Evolutionary conservation across 2,888 invertebrate genomes (phyloP).

Genomic region (Himalopsyche kuldschensis): DNA sequence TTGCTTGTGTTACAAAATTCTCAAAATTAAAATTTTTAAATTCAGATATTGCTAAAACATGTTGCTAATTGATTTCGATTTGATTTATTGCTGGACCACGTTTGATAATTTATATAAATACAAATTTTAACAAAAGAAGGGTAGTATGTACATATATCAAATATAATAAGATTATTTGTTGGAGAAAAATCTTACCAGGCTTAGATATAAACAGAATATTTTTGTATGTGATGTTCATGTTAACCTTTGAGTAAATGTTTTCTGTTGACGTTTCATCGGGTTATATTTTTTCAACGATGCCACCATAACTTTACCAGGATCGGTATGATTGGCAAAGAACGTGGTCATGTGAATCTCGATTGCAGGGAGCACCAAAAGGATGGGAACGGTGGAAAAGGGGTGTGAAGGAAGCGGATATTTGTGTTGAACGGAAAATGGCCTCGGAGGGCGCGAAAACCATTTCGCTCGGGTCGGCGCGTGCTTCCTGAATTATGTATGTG

Average conservation of each 20-base stretch:
- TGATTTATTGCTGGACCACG: no score
- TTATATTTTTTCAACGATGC: not conserved
- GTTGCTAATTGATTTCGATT: no score
- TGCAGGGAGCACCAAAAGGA: not conserved
- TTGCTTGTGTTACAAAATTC: no score
- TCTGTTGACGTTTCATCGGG: not conserved
- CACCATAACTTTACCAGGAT: not conserved
- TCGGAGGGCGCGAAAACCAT: constrained; percentile 34
- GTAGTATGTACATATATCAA: no score
- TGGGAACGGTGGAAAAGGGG: not conserved
- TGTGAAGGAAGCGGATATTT: constrained; percentile 35
- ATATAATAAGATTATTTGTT: no score
- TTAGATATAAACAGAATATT: not conserved
- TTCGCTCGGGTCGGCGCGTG: constrained; percentile 29
- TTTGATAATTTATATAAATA: no score
- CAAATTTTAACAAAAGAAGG: no score
- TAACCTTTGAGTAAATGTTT: not conserved
- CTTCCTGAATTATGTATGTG: constrained; percentile 36
- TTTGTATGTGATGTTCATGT: not conserved
- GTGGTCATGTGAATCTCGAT: not conserved
- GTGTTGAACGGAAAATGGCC: constrained; percentile 35
- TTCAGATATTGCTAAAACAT: no score
- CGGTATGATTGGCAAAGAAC: not conserved
- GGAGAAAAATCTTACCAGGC: no score
- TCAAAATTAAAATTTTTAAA: no score